Conservation (phyloP, 1,140 invertebrate species). For the Camponotus vicinus region DNA sequence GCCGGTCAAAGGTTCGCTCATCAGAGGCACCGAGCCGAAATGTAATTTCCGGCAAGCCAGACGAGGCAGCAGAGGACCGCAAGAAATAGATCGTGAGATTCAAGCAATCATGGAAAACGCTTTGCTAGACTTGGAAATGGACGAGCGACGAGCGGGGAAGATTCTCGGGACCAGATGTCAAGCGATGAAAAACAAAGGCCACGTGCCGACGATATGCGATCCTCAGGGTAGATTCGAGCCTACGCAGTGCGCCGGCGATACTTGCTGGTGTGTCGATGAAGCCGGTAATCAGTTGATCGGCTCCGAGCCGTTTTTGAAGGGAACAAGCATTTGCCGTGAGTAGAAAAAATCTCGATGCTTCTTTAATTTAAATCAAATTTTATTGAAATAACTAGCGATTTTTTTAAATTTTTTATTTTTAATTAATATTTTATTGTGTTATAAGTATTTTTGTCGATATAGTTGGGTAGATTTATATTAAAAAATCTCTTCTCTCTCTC, state of each 20-base stretch:
- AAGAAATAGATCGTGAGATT: slow-evolving; percentile 80
- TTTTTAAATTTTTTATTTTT: neutral
- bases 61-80: slow-evolving; percentile 82
- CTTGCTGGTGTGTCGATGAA: slow-evolving; percentile 95
- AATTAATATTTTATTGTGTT: slow-evolving; percentile 5
- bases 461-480: neutral
- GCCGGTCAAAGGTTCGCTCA: slow-evolving; percentile 92
- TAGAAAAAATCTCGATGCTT: slow-evolving; percentile 65
- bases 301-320: slow-evolving; percentile 89
- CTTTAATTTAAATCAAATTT: slow-evolving; percentile 6
- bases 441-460: neutral
- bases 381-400: neutral
- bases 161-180: slow-evolving; percentile 88
- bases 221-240: slow-evolving; percentile 90
- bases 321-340: slow-evolving; percentile 88
- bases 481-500: neutral
- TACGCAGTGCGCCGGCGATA: slow-evolving; percentile 90
- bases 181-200: slow-evolving; percentile 87
- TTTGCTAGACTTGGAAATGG: slow-evolving; percentile 71
- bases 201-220: slow-evolving; percentile 89
- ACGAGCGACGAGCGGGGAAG: slow-evolving; percentile 74
- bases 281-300: slow-evolving; percentile 92
- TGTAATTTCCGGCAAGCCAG: slow-evolving; percentile 93
- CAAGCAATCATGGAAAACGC: slow-evolving; percentile 79
- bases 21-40: slow-evolving; percentile 89